Base-by-base conservation (phyloP, 2,797 vertebrate species). In the Microctenopoma lineatum region DNA sequence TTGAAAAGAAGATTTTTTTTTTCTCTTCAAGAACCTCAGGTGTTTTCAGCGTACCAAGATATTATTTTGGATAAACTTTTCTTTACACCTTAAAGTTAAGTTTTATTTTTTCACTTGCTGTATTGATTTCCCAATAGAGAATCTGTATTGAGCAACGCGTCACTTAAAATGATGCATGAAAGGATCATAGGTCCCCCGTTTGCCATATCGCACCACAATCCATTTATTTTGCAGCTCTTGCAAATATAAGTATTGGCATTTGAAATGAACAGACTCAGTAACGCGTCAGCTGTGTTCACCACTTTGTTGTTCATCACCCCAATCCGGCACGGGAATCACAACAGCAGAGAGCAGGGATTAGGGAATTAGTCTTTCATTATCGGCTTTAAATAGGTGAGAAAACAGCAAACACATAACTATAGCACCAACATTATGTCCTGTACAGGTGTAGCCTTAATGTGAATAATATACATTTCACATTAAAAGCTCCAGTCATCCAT, bases 91-190 rank as follows among this genome's bases (percentile, higher is more conserved):
- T 62, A 73, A 66, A 81, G 56, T 75, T 77, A 77, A 2, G 44
- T 67, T 74, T 55, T 32, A 34, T 69, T 73, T 66, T 70, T 69
- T 12, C 64, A 67, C 41, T 16, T 45, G 59, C 4, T 12, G 21
- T 73, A 82, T 90, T 77, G 88, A 88, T 90, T 88, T 73, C 72
- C 76, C 64, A 2, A 52, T 48, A 59, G 77, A 71, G 80, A 75
- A 75, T 78, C 67, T 70, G 59, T 85, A 88, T 92, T 68, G 86
- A 87, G 61, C 73, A 75, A 70, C 15, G 76, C 81, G 84, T 87
- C 87, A 89, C 81, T 89, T 89, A 87, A 85, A 86, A 87, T 89
- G 88, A 88, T 82, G 73, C 82, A 90, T 81, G 76, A 42, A 66
- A 66, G 70, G 57, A 87, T 83, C 72, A 69, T 34, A 47, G 67